A percentile compares a stretch with the other conserved stretches of the same genome.
phyloP scores from a whole-genome alignment of 2,888 invertebrate species.

The Pseudococcus viburni region DNA sequence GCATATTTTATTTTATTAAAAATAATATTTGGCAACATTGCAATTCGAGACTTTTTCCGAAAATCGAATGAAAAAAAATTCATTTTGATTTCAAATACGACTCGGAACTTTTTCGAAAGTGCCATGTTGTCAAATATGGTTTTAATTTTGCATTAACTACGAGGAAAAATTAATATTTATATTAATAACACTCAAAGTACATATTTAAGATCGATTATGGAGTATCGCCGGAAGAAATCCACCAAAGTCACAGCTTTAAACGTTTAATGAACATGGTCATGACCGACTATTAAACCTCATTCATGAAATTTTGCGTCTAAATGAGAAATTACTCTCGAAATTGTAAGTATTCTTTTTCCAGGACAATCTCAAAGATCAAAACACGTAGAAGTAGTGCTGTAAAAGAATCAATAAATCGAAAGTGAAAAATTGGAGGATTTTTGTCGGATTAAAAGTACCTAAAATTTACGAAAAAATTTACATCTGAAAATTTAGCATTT shows the following conservation, averaged over 20 bases:
- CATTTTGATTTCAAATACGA: not conserved
- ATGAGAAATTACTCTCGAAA: conserved; percentile 52
- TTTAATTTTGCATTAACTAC: conserved; percentile 1
- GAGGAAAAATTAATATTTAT: not conserved
- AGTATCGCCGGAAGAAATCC: conserved; percentile 84
- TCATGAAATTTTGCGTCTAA: not conserved
- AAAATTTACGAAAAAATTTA: too few relatives aligned
- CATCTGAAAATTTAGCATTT: too few relatives aligned
- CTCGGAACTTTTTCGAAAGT: not conserved
- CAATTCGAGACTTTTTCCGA: not conserved
- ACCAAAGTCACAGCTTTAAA: conserved; percentile 93
- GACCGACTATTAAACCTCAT: conserved; percentile 75
- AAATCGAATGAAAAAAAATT: not conserved
- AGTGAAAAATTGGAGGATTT: too few relatives aligned
- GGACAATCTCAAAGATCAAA: too few relatives aligned
- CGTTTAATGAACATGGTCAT: conserved; percentile 92
- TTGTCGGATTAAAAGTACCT: too few relatives aligned
- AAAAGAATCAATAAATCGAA: too few relatives aligned
- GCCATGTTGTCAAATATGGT: not conserved
- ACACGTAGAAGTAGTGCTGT: too few relatives aligned
- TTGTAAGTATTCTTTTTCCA: conserved; percentile 38
- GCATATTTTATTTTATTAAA: conserved; percentile 5
- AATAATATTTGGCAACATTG: conserved; percentile 18
- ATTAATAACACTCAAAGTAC: not conserved
- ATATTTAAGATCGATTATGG: conserved; percentile 77